phyloP scores from a whole-genome alignment of 2,113 vertebrate genomes.

The Paramisgurnus dabryanus region DNA sequence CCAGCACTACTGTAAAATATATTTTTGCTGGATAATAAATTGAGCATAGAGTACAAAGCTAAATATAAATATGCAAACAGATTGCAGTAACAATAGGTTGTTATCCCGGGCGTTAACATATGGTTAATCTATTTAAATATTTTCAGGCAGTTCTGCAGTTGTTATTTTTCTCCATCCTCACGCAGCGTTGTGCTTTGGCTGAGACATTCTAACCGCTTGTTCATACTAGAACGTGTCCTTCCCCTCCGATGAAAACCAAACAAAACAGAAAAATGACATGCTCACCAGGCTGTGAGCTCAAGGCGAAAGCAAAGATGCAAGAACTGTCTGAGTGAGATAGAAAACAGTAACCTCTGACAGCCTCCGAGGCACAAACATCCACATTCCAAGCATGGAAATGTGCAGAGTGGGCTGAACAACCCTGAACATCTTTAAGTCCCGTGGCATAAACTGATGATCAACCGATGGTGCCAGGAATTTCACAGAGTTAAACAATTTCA shows the following conservation, averaged over 20 bases:
- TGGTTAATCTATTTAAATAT: conserved; percentile 24
- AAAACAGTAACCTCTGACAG: conserved; percentile 40
- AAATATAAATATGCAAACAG: conserved; percentile 26
- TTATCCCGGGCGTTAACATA: conserved; percentile 8
- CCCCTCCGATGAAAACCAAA: conserved; percentile 34
- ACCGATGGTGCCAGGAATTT: conserved; percentile 34
- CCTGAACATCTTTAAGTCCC: conserved; percentile 33
- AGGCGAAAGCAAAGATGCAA: conserved; percentile 49
- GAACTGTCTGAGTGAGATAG: conserved; percentile 46
- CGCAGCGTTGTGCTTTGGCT: background rate
- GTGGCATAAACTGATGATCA: conserved; percentile 43
- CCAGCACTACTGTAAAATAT: background rate
- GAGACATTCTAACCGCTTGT: conserved; percentile 36
- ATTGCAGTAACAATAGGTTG: conserved; percentile 2
- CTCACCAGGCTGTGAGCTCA: conserved; percentile 45
- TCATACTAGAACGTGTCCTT: conserved; percentile 40
- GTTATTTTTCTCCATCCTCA: background rate
- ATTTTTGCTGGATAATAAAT: background rate
- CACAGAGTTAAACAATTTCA: conserved; percentile 38
- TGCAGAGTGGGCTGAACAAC: conserved; percentile 11
- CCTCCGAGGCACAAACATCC: conserved; percentile 39
- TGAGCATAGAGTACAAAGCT: background rate
- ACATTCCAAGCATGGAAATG: conserved; percentile 33
- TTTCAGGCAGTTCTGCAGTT: background rate
- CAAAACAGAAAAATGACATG: conserved; percentile 47